Conservation (phyloP, 2,797 vertebrate genomes). For the Dendrocincla fuliginosa region DNA sequence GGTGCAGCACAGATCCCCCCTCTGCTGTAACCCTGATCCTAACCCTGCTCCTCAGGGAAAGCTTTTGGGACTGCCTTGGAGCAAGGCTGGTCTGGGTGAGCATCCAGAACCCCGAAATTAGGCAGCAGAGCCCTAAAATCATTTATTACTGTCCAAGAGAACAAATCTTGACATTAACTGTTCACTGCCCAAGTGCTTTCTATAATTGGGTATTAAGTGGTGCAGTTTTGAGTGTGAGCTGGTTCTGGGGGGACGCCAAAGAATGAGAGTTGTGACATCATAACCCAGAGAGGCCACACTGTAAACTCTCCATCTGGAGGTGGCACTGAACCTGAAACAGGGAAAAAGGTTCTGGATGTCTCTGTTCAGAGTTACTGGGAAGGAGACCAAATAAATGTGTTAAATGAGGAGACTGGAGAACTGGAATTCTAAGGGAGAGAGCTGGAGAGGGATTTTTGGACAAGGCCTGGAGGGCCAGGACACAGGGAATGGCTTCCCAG, state of each 20-base stretch:
- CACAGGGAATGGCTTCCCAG: not conserved
- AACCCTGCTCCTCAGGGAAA: not conserved
- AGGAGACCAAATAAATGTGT: not conserved
- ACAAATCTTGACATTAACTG: not conserved
- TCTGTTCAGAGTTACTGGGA: not conserved
- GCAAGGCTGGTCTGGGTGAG: not conserved
- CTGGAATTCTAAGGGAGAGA: not conserved
- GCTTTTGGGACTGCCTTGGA: too few relatives aligned
- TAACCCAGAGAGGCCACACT: too few relatives aligned
- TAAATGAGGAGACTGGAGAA: not conserved
- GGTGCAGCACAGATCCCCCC: not conserved
- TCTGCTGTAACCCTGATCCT: not conserved
- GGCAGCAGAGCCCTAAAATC: not conserved
- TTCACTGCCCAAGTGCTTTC: not conserved
- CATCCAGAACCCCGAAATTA: not conserved
- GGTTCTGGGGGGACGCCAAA: not conserved
- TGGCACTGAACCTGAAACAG: too few relatives aligned
- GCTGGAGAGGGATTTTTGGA: not conserved
- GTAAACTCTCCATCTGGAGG: not conserved
- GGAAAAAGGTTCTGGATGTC: not conserved
- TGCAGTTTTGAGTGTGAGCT: not conserved
- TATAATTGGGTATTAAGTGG: not conserved
- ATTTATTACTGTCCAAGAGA: not conserved
- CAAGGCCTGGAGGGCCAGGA: not conserved
- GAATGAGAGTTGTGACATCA: too few relatives aligned